Evolutionary conservation across 2,888 invertebrate genomes (phyloP).

Genomic region (Pardosa pseudoannulata): DNA sequence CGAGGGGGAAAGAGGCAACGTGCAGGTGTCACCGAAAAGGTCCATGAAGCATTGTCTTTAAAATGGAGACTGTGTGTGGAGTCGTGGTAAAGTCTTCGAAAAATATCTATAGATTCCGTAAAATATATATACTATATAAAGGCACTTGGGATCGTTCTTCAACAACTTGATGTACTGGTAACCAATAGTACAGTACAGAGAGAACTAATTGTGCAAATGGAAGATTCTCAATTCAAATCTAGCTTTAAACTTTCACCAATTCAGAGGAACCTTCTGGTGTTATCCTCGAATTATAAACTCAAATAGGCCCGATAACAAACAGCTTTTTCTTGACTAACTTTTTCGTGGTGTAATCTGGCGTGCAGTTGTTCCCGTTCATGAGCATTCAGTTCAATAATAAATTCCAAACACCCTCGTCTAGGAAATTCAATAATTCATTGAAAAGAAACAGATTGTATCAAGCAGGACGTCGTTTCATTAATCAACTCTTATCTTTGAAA

Average conservation of each 20-base stretch:
- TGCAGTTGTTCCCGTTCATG: background rate
- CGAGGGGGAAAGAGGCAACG: background rate
- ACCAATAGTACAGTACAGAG: too few relatives aligned
- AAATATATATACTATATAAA: too few relatives aligned
- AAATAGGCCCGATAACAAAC: background rate
- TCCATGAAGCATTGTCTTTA: background rate
- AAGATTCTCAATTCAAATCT: too few relatives aligned
- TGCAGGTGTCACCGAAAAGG: background rate
- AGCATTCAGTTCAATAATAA: background rate
- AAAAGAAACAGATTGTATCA: background rate
- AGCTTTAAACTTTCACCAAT: too few relatives aligned
- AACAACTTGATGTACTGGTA: too few relatives aligned
- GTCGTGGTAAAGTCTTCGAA: too few relatives aligned
- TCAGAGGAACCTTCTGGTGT: too few relatives aligned
- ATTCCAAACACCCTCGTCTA: background rate
- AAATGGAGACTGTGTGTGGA: too few relatives aligned
- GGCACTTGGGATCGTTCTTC: too few relatives aligned
- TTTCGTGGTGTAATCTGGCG: background rate
- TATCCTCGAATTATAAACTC: background rate
- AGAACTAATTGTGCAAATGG: too few relatives aligned
- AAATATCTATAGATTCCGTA: too few relatives aligned
- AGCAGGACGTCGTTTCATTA: background rate
- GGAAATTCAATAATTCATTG: background rate
- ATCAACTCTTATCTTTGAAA: too few relatives aligned
- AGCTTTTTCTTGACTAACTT: conserved; percentile 4